Percentiles rank a stretch among this genome's conserved stretches.
Conservation (phyloP, 2,888 invertebrate species). For the Coenonympha glycerion region DNA sequence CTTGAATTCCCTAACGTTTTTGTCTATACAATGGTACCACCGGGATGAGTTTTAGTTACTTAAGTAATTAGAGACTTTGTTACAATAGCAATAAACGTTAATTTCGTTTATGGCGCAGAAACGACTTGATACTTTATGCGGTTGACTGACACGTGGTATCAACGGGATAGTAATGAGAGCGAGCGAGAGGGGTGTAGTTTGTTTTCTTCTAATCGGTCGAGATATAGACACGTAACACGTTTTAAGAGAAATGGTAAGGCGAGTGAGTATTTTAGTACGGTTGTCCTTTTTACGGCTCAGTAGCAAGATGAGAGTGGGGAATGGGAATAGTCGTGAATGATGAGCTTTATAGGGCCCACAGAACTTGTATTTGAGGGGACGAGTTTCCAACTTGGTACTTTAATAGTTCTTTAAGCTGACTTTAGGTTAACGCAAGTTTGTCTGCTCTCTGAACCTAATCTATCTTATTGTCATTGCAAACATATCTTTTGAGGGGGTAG, state of each 20-base stretch:
- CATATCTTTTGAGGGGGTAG: no score
- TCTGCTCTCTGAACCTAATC: not conserved
- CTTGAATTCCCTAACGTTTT: conserved; percentile 21
- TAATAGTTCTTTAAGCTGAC: not conserved
- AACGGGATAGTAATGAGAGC: conserved; percentile 50
- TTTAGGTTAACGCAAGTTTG: not conserved
- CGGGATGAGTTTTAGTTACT: conserved; percentile 17
- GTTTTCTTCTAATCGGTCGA: conserved; percentile 52
- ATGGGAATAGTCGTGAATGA: conserved; percentile 11
- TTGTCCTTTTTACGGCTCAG: conserved; percentile 40
- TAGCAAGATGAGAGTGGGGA: conserved; percentile 4
- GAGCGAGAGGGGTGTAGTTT: conserved; percentile 43
- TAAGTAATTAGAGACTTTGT: conserved; percentile 54
- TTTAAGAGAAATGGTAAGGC: conserved; percentile 62
- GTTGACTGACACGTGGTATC: conserved; percentile 60
- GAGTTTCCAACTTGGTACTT: not conserved
- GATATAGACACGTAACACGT: conserved; percentile 60
- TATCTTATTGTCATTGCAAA: no score
- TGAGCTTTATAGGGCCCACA: conserved; percentile 11
- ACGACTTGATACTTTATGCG: conserved; percentile 53
- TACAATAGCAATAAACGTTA: conserved; percentile 47
- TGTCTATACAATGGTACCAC: conserved; percentile 18
- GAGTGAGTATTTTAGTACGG: conserved; percentile 51
- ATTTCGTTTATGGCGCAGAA: conserved; percentile 46
- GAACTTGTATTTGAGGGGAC: not conserved